phyloP scores from a whole-genome alignment of 2,888 invertebrate species.

The Enchytraeus crypticus region DNA sequence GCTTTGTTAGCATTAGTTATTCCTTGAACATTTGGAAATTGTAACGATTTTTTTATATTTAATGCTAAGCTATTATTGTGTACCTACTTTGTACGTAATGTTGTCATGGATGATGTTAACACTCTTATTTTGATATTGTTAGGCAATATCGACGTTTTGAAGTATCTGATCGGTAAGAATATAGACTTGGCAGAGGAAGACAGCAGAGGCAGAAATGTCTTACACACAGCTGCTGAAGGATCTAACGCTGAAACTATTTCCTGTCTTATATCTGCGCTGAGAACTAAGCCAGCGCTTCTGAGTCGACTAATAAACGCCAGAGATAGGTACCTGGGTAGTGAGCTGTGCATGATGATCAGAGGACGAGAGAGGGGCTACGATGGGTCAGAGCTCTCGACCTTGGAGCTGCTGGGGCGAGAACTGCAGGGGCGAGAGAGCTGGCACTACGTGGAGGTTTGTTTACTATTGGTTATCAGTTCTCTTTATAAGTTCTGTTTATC shows the following conservation, averaged over 20 bases:
- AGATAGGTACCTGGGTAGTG: constrained; percentile 12
- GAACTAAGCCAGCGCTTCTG: neutral
- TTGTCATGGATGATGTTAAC: no score
- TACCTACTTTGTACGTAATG: no score
- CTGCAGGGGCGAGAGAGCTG: constrained; percentile 13
- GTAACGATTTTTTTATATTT: no score
- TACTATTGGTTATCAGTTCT: no score
- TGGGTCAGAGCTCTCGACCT: no score
- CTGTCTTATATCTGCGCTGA: constrained; percentile 14
- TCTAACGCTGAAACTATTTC: constrained; percentile 59
- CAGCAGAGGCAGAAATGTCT: constrained; percentile 45
- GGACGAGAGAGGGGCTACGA: constrained; percentile 11
- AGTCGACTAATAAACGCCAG: neutral
- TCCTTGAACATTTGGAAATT: no score
- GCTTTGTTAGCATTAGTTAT: no score
- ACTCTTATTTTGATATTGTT: no score
- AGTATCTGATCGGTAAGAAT: constrained; percentile 1
- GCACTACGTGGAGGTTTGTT: constrained; percentile 16
- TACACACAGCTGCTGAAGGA: constrained; percentile 82
- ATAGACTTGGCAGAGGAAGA: constrained; percentile 5
- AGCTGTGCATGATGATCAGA: constrained; percentile 13
- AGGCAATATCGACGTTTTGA: constrained; percentile 3
- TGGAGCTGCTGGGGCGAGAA: no score
- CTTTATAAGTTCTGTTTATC: no score
- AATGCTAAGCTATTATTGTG: no score